Percentiles rank a stretch among this genome's conserved stretches.
phyloP scores from a whole-genome alignment of 2,797 vertebrate genomes.

The Arnoldichthys spilopterus region DNA sequence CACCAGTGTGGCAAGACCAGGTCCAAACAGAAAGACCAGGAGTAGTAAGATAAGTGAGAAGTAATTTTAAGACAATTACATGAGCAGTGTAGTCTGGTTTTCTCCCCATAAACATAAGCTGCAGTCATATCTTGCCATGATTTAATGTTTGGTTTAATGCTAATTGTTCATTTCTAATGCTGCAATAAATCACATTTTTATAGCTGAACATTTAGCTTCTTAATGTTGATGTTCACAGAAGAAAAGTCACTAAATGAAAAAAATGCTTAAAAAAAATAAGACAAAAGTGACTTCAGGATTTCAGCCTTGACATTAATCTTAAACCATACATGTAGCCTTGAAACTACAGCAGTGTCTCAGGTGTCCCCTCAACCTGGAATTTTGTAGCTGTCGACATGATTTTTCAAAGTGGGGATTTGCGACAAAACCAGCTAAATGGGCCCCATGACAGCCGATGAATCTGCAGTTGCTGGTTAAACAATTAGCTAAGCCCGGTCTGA shows the following conservation, averaged over 20 bases:
- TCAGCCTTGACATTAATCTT: slow-evolving; percentile 31
- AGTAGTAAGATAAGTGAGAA: not conserved
- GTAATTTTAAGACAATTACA: no score
- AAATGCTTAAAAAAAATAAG: slow-evolving; percentile 22
- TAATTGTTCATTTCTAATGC: not conserved
- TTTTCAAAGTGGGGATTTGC: slow-evolving; percentile 53
- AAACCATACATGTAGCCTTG: slow-evolving; percentile 37
- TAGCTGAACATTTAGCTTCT: not conserved
- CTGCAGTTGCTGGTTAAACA: slow-evolving; percentile 48
- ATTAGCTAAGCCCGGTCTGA: slow-evolving; percentile 49
- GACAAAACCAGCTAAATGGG: slow-evolving; percentile 49
- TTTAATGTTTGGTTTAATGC: not conserved
- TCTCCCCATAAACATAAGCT: not conserved
- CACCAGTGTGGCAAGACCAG: not conserved
- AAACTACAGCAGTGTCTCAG: slow-evolving; percentile 51
- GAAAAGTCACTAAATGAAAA: slow-evolving; percentile 24
- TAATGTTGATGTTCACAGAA: not conserved
- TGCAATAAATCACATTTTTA: not conserved
- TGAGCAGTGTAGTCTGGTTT: not conserved
- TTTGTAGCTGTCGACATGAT: slow-evolving; percentile 51
- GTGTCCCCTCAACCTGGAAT: slow-evolving; percentile 35
- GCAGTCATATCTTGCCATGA: not conserved
- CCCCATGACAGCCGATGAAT: slow-evolving; percentile 46
- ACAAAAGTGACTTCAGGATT: not conserved
- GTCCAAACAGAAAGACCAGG: not conserved